Conservation (phyloP, 64 coral and sea anemone species). For the Platygyra sinensis region DNA sequence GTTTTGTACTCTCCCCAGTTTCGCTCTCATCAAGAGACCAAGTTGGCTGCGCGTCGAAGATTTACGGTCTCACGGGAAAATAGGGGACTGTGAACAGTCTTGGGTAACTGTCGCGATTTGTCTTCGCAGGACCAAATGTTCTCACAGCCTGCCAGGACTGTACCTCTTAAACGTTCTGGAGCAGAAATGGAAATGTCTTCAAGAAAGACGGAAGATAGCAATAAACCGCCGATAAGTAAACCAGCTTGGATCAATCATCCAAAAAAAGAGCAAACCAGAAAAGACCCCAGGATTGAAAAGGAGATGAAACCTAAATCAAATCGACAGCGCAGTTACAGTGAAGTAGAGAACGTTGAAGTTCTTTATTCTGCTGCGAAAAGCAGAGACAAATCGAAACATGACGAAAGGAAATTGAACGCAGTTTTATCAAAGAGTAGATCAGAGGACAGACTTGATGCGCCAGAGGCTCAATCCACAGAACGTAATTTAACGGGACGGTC, state of each 20-base stretch:
- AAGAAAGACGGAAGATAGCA: not conserved
- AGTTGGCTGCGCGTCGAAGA: too few species aligned
- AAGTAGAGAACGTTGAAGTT: slow-evolving; percentile 66
- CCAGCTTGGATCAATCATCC: slow-evolving; percentile 16
- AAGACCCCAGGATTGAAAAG: not conserved
- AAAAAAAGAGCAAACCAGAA: not conserved
- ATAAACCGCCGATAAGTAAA: slow-evolving; percentile 13
- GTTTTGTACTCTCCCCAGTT: too few species aligned
- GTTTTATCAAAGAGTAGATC: slow-evolving; percentile 16
- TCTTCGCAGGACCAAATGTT: slow-evolving; percentile 73
- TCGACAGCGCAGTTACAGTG: slow-evolving; percentile 73
- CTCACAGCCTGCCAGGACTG: slow-evolving; percentile 7
- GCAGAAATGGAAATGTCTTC: not conserved
- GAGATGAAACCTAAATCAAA: slow-evolving; percentile 20
- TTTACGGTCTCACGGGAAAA: too few species aligned
- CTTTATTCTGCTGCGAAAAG: slow-evolving; percentile 13
- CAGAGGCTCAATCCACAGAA: not conserved
- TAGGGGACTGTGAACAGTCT: too few species aligned
- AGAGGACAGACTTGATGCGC: not conserved
- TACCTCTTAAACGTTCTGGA: not conserved
- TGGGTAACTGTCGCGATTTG: not conserved
- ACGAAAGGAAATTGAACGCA: not conserved
- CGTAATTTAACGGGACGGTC: not conserved
- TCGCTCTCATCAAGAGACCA: too few species aligned
- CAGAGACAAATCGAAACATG: not conserved